phyloP scores from a whole-genome alignment of 2,113 vertebrate species.

The Myotis yumanensis region DNA sequence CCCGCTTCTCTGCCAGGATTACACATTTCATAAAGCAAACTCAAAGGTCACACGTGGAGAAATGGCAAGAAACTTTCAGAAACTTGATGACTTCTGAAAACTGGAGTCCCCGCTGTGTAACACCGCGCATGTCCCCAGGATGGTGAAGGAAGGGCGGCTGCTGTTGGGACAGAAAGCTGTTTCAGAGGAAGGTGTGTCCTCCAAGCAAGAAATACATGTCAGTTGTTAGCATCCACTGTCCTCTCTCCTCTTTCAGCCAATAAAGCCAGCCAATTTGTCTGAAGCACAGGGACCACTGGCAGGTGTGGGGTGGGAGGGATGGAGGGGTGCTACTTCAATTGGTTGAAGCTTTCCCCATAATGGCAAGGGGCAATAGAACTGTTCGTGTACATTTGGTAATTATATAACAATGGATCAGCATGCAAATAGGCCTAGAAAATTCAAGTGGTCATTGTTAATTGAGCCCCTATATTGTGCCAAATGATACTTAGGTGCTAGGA shows the following conservation, averaged over 20 bases:
- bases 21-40: conserved; percentile 36
- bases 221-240: conserved; percentile 42
- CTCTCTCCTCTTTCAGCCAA: conserved; percentile 55
- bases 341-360: conserved; percentile 64
- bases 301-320: not conserved
- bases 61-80: conserved; percentile 51
- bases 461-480: not conserved
- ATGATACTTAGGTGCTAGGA: not conserved
- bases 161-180: not conserved
- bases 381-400: conserved; percentile 48
- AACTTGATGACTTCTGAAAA: conserved; percentile 50
- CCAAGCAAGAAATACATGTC: conserved; percentile 50
- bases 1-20: not conserved
- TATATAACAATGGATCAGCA: conserved; percentile 64
- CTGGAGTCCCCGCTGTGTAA: not conserved
- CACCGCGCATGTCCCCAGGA: not conserved
- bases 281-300: conserved; percentile 60
- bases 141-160: conserved; percentile 36
- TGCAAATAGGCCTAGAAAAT: conserved; percentile 15
- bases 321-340: conserved; percentile 59
- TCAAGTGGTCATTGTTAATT: not conserved
- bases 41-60: conserved; percentile 28
- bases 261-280: conserved; percentile 65
- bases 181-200: conserved; percentile 32
- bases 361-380: conserved; percentile 44